Percentiles rank a stretch among this genome's conserved stretches.
Evolutionary conservation across 2,888 invertebrate species (phyloP).

Genomic region (Parnassius apollo): DNA sequence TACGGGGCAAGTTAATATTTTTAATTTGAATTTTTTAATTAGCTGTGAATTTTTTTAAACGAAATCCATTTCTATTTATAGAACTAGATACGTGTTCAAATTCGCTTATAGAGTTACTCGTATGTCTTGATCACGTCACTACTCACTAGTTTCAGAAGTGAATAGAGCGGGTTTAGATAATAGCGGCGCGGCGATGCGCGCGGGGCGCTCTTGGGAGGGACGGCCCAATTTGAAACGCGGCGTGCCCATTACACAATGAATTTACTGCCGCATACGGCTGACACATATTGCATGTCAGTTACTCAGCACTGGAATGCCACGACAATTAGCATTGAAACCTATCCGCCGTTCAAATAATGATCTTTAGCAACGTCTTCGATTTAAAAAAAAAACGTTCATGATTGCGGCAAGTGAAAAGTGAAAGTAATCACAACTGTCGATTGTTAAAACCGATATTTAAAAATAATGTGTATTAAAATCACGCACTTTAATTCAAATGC

Average conservation of each 20-base stretch:
- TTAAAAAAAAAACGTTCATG: neutral
- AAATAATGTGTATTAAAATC: conserved; percentile 19
- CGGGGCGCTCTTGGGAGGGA: conserved; percentile 74
- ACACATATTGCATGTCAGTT: conserved; percentile 70
- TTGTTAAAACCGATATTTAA: neutral
- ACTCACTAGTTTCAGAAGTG: conserved; percentile 49
- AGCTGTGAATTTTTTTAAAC: too few relatives aligned
- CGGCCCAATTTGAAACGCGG: conserved; percentile 72
- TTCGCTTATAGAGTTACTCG: conserved; percentile 13
- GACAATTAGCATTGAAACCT: conserved; percentile 27
- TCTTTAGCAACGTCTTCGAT: neutral
- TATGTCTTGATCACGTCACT: conserved; percentile 17
- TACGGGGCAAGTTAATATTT: too few relatives aligned
- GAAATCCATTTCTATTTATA: too few relatives aligned
- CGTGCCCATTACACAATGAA: conserved; percentile 75
- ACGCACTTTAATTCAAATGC: conserved; percentile 17
- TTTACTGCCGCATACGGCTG: conserved; percentile 72
- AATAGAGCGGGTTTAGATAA: conserved; percentile 57
- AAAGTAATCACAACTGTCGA: too few relatives aligned
- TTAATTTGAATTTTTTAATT: too few relatives aligned
- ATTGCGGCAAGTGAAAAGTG: conserved; percentile 2
- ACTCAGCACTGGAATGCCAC: conserved; percentile 45
- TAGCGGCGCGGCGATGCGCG: conserved; percentile 54
- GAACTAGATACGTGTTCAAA: conserved; percentile 10
- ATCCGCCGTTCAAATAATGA: neutral